Evolutionary conservation across 2,888 invertebrate species (phyloP), one percentile per base, ranked within the genome.

Genomic region (Baronia brevicornis): DNA sequence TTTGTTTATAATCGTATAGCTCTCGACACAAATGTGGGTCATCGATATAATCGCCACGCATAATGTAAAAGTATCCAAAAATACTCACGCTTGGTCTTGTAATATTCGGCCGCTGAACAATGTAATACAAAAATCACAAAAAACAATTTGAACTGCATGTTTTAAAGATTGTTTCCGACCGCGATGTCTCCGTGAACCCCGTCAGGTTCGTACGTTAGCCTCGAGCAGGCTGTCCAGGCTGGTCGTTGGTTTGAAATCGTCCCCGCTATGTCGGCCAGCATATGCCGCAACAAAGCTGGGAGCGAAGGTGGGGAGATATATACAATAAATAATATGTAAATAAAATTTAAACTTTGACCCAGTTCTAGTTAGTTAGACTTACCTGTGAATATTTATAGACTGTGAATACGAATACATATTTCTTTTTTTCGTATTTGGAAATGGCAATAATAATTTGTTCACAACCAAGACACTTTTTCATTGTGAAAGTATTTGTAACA

Each of bases 61-160:
- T 5, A n/a, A 21, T 27, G 17, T 21, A 23, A 31, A 14, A 25
- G n/a, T 43, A 39, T 43, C 41, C 37, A 51, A 60, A 53, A 56
- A 50, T 54, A 84, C 84, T 80, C 58, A 84, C 84, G 84, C 63
- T 78, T 79, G 40, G 72, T 72, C 51, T 69, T 79, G 51, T 68
- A 84, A 62, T 79, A 56, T 41, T 79, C 79, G 31, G 64, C 78
- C 4, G 54, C 39, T 11, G 64, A 46, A 48, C 51, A 62, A 46
- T 73, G 70, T 28, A 79, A 54, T 68, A 78, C 72, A 58, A 66
- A 54, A 42, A 54, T 62, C 77, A 82, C 77, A 59, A 77, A 50
- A 36, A 73, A 62, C 58, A 78, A 58, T 72, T 71, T 67, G 46
- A 68, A 72, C 60, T 67, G 55, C 82, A 80, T 79, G 47, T 55